Percentiles rank a stretch among this genome's conserved stretches.
Conservation (phyloP, 2,888 invertebrate genomes). For the Lottia gigantea region DNA sequence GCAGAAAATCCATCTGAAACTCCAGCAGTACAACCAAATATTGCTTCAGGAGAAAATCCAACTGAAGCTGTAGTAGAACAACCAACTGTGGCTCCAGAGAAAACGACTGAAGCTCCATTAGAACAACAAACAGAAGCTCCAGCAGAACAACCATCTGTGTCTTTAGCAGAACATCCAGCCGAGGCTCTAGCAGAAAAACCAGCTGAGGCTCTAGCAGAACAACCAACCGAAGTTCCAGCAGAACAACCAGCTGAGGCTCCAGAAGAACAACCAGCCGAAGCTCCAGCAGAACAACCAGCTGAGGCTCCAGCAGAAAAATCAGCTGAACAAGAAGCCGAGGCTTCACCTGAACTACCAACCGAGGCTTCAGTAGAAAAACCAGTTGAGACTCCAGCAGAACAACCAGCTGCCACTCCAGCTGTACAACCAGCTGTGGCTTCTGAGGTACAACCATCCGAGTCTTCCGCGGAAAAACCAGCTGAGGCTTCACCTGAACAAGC, state of each 20-base stretch:
- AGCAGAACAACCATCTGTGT: neutral
- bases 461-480: neutral
- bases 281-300: neutral
- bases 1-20: neutral
- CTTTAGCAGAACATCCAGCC: neutral
- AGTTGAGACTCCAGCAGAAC: too few relatives aligned
- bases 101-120: neutral
- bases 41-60: neutral
- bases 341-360: neutral
- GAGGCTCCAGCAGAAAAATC: neutral
- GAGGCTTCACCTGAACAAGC: neutral
- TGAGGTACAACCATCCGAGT: too few relatives aligned
- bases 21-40: neutral
- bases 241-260: neutral
- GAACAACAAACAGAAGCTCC: neutral
- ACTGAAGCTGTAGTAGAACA: neutral
- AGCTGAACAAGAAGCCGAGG: too few relatives aligned
- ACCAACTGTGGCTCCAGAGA: neutral
- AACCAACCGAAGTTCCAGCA: neutral
- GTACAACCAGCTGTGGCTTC: too few relatives aligned
- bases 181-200: neutral
- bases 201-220: neutral
- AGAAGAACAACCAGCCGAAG: neutral
- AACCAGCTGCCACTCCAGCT: too few relatives aligned
- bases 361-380: too few relatives aligned